Percentiles rank a stretch among this genome's conserved stretches.
Conservation (phyloP, 1,140 invertebrate genomes). For the Lordiphosa stackelbergi region DNA sequence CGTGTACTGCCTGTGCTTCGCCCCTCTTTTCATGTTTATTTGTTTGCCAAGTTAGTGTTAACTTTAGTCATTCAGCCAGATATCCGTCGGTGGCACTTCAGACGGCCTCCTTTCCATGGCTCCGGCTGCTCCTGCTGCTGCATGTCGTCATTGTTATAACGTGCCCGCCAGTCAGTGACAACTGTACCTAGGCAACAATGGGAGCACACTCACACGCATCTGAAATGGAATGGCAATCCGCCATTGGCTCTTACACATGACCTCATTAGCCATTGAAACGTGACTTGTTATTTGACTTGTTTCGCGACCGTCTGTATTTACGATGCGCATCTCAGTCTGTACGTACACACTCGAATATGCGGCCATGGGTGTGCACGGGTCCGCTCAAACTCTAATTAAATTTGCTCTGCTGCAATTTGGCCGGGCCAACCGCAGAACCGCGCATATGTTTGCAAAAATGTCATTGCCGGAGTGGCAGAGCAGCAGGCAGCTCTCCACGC, state of each 20-base stretch:
- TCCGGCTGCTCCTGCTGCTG: conserved; percentile 16
- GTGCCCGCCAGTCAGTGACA: conserved; percentile 57
- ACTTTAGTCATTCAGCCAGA: conserved; percentile 74
- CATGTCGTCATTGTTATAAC: conserved; percentile 70
- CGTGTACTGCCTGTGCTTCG: conserved; percentile 11
- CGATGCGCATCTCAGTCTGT: conserved; percentile 23
- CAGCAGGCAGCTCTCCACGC: conserved; percentile 6
- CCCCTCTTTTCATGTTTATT: conserved; percentile 68
- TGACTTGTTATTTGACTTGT: conserved; percentile 75
- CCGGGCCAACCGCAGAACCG: conserved; percentile 46
- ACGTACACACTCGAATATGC: not conserved
- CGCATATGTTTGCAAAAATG: conserved; percentile 71
- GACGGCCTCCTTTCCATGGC: conserved; percentile 9
- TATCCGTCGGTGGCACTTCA: conserved; percentile 69
- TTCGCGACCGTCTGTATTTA: conserved; percentile 57
- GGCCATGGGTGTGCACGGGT: conserved; percentile 5
- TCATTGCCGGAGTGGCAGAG: conserved; percentile 41
- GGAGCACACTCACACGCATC: conserved; percentile 14
- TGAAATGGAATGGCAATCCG: conserved; percentile 33
- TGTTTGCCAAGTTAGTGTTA: conserved; percentile 75
- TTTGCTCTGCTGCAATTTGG: conserved; percentile 62
- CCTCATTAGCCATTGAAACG: conserved; percentile 75
- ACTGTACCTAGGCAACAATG: conserved; percentile 66
- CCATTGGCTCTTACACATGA: conserved; percentile 71
- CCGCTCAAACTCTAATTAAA: conserved; percentile 72